Conservation (phyloP, 2,113 vertebrate species). For the Cheirogaleus medius region DNA sequence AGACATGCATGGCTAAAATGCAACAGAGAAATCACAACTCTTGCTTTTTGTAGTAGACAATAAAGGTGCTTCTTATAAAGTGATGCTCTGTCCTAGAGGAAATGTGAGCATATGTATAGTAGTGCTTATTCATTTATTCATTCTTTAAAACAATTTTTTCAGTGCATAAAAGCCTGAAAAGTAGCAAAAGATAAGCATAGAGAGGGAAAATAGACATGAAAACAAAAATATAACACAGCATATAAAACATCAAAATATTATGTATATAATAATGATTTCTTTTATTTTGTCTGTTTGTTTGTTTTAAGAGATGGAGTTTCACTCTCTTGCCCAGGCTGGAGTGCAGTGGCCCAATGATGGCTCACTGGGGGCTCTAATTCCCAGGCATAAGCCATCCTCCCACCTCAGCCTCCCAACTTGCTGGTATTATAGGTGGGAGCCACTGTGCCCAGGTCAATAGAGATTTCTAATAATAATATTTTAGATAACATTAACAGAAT, state of each 20-base stretch:
- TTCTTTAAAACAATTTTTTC: neutral
- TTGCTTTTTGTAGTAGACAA: neutral
- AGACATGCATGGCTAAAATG: neutral
- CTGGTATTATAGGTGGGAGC: too few relatives aligned
- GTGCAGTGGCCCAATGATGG: too few relatives aligned
- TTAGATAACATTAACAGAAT: neutral
- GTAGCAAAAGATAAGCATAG: neutral
- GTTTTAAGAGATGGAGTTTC: too few relatives aligned
- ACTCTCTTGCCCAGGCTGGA: too few relatives aligned
- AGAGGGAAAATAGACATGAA: neutral
- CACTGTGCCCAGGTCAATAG: too few relatives aligned
- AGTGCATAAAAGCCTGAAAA: neutral
- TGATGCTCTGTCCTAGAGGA: neutral
- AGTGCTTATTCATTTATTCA: neutral
- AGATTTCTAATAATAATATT: neutral
- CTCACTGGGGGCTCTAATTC: too few relatives aligned
- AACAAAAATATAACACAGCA: neutral
- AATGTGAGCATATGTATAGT: neutral
- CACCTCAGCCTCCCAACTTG: too few relatives aligned
- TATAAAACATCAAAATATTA: neutral
- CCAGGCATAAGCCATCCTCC: too few relatives aligned
- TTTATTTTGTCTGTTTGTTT: too few relatives aligned
- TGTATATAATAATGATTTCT: neutral
- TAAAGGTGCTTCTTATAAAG: neutral
- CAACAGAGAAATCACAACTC: neutral